Conservation (phyloP, 2,113 vertebrate species). For the Manacus vitellinus region DNA sequence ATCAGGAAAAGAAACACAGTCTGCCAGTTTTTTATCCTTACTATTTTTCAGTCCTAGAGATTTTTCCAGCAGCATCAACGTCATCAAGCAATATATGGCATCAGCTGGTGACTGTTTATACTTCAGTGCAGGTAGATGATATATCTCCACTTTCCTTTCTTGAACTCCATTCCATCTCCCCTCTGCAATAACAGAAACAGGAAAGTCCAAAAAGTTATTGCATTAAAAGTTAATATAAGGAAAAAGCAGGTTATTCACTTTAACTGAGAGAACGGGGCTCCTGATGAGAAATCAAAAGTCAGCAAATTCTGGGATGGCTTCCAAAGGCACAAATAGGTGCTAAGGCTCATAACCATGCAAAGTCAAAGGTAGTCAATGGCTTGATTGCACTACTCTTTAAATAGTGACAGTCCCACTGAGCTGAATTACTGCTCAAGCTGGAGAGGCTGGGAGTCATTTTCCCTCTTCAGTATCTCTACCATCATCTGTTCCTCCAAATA, state of each 20-base stretch:
- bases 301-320: constrained; percentile 19
- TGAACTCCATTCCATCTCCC: background rate
- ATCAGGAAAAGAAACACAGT: background rate
- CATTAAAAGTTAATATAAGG: background rate
- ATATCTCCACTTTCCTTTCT: background rate
- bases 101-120: background rate
- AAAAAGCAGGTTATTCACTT: background rate
- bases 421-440: background rate
- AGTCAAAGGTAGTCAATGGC: background rate
- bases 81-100: background rate
- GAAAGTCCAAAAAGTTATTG: background rate
- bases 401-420: background rate
- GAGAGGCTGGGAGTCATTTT: background rate
- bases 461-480: background rate
- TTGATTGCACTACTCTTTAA: background rate
- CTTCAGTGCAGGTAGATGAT: background rate
- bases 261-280: background rate
- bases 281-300: constrained; percentile 29
- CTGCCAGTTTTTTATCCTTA: background rate
- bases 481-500: background rate
- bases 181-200: background rate
- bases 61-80: background rate
- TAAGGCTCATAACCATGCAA: background rate
- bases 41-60: background rate
- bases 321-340: constrained; percentile 24